Conservation (phyloP, 30 jellyfish, hydroid and myxozoan genomes). For the Aurelia coerulea region DNA sequence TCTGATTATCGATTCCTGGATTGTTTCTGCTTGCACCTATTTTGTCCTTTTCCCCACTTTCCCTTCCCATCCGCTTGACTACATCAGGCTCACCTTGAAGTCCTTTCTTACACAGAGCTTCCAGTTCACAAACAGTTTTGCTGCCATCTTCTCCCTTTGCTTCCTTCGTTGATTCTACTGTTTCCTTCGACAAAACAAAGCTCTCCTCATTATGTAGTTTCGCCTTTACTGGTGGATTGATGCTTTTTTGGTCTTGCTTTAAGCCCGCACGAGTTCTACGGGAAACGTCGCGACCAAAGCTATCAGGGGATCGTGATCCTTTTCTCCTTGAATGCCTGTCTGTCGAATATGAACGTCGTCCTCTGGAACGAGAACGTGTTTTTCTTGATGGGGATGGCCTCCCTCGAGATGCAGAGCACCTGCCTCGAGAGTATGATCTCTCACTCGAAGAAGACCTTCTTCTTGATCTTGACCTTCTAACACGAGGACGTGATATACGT, state of each 20-base stretch:
- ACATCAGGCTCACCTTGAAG: too few relatives aligned
- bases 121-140: too few relatives aligned
- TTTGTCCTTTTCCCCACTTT: too few relatives aligned
- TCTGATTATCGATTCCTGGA: too few relatives aligned
- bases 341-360: background rate
- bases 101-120: too few relatives aligned
- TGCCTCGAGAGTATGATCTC: background rate
- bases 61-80: too few relatives aligned
- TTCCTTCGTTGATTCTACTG: too few relatives aligned
- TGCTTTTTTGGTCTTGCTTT: background rate
- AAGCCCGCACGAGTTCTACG: background rate
- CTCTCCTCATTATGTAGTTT: too few relatives aligned
- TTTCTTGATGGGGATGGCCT: background rate
- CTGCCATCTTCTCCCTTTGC: too few relatives aligned
- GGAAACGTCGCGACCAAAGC: background rate
- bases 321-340: background rate
- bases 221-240: background rate
- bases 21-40: too few relatives aligned
- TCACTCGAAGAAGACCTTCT: background rate
- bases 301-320: background rate
- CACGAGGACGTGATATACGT: background rate
- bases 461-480: background rate
- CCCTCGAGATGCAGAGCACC: background rate
- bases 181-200: too few relatives aligned
- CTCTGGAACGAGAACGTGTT: conserved; percentile 1